phyloP scores from a whole-genome alignment of 2,113 vertebrate genomes.

The Nettapus auritus region DNA sequence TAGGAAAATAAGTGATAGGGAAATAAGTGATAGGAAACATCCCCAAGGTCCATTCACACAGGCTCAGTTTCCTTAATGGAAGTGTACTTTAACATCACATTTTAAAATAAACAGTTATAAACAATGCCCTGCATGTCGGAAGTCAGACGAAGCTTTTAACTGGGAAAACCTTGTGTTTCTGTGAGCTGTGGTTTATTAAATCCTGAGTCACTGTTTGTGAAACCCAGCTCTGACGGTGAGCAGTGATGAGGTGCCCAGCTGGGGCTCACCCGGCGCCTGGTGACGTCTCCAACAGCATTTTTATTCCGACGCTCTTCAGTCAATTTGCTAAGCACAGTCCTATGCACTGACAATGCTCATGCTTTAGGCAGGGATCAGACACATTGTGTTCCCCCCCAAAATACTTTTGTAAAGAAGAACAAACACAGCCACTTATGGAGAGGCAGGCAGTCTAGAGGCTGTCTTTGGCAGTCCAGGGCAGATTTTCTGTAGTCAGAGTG shows the following conservation, averaged over 20 bases:
- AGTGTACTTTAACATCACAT: not conserved
- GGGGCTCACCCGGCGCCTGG: rapidly evolving
- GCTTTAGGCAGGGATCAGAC: not conserved
- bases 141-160: not conserved
- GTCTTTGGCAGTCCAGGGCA: not conserved
- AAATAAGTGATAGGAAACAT: not conserved
- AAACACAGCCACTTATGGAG: rapidly evolving
- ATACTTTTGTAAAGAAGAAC: not conserved
- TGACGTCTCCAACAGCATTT: not conserved
- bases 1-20: not conserved
- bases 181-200: not conserved
- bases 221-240: not conserved
- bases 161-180: not conserved
- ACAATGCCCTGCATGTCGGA: not conserved
- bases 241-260: not conserved
- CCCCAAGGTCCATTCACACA: not conserved
- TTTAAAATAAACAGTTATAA: not conserved
- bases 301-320: not conserved
- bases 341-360: not conserved
- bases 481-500: not conserved
- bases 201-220: not conserved
- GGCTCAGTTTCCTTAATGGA: not conserved
- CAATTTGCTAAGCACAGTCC: slow-evolving; percentile 3
- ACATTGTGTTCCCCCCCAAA: not conserved
- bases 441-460: not conserved